Evolutionary conservation across 1,140 invertebrate species (phyloP).

Genomic region (Pogonomyrmex barbatus): DNA sequence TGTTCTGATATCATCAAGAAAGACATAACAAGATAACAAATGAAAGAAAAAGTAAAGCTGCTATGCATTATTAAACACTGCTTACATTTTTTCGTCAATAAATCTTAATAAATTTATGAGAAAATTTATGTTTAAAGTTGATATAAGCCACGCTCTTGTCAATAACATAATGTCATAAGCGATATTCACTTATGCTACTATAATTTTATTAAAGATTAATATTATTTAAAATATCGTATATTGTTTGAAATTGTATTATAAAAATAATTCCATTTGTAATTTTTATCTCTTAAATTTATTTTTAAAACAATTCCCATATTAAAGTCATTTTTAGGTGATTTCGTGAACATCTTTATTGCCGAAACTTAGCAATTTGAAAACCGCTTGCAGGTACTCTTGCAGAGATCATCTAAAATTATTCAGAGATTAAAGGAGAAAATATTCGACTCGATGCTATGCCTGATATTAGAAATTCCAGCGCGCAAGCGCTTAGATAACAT

Average conservation of each 20-base stretch:
- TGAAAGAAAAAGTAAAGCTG: conserved; percentile 34
- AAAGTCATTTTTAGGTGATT: neutral
- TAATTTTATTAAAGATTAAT: neutral
- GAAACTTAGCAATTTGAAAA: conserved; percentile 8
- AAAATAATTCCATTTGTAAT: neutral
- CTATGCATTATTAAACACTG: conserved; percentile 45
- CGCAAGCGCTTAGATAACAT: conserved; percentile 29
- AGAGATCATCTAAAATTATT: conserved; percentile 23
- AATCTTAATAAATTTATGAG: conserved; percentile 26
- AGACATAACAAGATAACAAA: conserved; percentile 4
- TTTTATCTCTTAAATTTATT: neutral
- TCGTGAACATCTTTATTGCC: conserved; percentile 23
- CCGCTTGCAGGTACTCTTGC: neutral
- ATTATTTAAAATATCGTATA: neutral
- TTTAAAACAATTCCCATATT: neutral
- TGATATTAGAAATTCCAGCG: conserved; percentile 34
- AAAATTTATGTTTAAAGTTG: neutral
- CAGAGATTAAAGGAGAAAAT: conserved; percentile 53
- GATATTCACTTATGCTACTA: neutral
- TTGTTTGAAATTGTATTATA: neutral
- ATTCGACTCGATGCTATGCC: conserved; percentile 30
- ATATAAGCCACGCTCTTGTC: neutral
- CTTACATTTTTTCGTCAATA: conserved; percentile 44
- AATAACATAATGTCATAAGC: neutral
- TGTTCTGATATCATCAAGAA: conserved; percentile 49